These are phyloP conservation scores for Acanthopleura granulata DNA, from an alignment of 2,888 invertebrate species.

Conservation along the genomic window DNA sequence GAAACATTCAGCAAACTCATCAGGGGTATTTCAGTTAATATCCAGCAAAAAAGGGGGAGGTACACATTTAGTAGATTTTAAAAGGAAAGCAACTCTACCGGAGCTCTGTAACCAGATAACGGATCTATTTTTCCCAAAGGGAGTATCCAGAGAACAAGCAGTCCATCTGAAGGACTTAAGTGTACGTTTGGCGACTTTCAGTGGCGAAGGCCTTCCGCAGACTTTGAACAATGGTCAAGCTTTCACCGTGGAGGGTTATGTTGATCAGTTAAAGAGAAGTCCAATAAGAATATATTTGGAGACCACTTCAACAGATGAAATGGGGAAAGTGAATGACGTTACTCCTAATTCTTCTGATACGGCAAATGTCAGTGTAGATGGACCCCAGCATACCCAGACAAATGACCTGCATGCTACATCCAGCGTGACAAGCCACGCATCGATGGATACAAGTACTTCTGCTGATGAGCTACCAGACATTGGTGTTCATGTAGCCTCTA, in stretches of 20 bases:
- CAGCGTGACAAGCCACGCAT: no score
- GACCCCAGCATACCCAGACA: no score
- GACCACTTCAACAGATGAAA: neutral
- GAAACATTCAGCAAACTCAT: neutral
- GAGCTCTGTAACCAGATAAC: neutral
- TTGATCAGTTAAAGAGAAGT: neutral
- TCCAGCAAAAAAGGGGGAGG: neutral
- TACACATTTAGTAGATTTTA: neutral
- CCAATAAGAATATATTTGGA: neutral
- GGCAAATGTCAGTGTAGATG: no score
- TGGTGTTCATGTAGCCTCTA: no score
- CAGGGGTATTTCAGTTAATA: neutral
- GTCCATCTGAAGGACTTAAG: neutral
- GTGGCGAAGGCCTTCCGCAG: neutral
- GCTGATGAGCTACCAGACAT: no score
- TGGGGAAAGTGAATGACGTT: no score
- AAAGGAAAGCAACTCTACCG: neutral
- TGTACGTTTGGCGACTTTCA: neutral
- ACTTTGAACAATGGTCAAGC: neutral
- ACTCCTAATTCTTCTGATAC: no score
- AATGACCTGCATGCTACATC: no score
- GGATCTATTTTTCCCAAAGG: neutral
- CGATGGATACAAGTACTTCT: no score
- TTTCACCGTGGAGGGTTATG: neutral
- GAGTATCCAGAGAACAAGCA: neutral